Percentiles rank a stretch among this genome's conserved stretches.
Evolutionary conservation across 2,888 invertebrate genomes (phyloP).

Genomic region (Aleiodes testaceus): DNA sequence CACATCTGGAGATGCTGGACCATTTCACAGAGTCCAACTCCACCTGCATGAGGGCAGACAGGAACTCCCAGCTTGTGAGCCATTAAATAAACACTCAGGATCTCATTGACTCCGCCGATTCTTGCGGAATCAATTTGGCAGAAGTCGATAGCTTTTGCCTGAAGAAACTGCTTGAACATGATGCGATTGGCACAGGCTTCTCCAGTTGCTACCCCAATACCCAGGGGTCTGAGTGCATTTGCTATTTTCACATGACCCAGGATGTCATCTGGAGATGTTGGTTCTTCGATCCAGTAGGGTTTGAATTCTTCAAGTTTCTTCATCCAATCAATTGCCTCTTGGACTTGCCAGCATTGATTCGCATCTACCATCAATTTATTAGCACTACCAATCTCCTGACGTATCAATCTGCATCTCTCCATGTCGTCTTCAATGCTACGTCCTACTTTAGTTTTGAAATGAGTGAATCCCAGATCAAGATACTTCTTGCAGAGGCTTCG

Average conservation of each 20-base stretch:
- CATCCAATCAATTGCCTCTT: slow-evolving; percentile 91
- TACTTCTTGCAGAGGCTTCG: slow-evolving; percentile 82
- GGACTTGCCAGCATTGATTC: slow-evolving; percentile 91
- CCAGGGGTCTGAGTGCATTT: slow-evolving; percentile 81
- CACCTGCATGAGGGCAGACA: slow-evolving; percentile 96
- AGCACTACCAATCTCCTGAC: slow-evolving; percentile 84
- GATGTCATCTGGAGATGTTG: slow-evolving; percentile 93
- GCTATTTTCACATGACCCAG: slow-evolving; percentile 89
- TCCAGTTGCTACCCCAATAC: slow-evolving; percentile 91
- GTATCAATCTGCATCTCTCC: slow-evolving; percentile 81
- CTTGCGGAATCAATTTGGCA: slow-evolving; percentile 94
- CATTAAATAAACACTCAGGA: slow-evolving; percentile 90
- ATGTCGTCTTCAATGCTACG: slow-evolving; percentile 84
- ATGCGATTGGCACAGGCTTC: slow-evolving; percentile 94
- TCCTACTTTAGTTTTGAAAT: slow-evolving; percentile 95
- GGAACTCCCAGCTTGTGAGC: slow-evolving; percentile 91
- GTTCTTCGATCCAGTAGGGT: slow-evolving; percentile 93
- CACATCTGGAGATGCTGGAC: slow-evolving; percentile 93
- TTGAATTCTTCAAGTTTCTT: slow-evolving; percentile 82
- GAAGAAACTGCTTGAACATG: slow-evolving; percentile 93
- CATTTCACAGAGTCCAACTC: slow-evolving; percentile 94
- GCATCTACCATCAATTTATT: slow-evolving; percentile 90
- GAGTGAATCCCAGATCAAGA: slow-evolving; percentile 83
- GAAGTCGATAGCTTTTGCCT: slow-evolving; percentile 85
- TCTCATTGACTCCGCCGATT: slow-evolving; percentile 91